Evolutionary conservation across 1,140 invertebrate species (phyloP), one percentile per base, ranked within the genome.

Genomic region (Heterodera schachtii): DNA sequence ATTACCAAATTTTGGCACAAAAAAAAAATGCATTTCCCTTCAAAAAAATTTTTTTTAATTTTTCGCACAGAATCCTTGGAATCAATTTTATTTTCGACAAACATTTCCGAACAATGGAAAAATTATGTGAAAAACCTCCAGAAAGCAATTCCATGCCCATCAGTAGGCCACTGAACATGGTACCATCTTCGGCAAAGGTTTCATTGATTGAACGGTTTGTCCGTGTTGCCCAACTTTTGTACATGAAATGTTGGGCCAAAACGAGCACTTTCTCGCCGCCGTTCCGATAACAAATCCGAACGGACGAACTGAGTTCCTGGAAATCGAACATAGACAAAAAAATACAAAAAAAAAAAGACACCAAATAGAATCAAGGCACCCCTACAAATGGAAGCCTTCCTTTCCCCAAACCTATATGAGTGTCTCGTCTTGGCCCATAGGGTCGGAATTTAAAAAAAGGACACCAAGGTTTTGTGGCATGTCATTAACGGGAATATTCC

Each of bases 111-210:
- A 49, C 4, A 49, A 49, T 49, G 4, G 9, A 9, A 57, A 52
- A 21, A 64, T 57, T 47, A 3, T 31, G 2, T n/a, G 21, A 75
- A 46, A 60, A 16, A 64, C 57, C 57, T 64, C 19, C 13, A 7
- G 47, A 13, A 69, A 78, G 47, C 47, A 66, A 43, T 71, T 71
- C 77, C 43, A 78, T 46, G 31, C 77, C 77, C 77, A 70, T 78
- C 47, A 78, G 46, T 44, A 78, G 70, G 13, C 77, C 77, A 16
- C 44, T 78, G 49, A 78, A 78, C 57, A 78, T 66, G 1, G n/a
- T n/a, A n/a, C 1, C 21, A 9, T 52, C 52, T 9, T 52, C 7
- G 31, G 49, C 49, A 49, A 6, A 9, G 4, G 57, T 60, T 60
- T 11, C 57, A 6, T 49, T 9, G 1, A 3, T 1, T 60, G 11